Conservation (phyloP, 2,113 vertebrate genomes). For the Clinocottus analis region DNA sequence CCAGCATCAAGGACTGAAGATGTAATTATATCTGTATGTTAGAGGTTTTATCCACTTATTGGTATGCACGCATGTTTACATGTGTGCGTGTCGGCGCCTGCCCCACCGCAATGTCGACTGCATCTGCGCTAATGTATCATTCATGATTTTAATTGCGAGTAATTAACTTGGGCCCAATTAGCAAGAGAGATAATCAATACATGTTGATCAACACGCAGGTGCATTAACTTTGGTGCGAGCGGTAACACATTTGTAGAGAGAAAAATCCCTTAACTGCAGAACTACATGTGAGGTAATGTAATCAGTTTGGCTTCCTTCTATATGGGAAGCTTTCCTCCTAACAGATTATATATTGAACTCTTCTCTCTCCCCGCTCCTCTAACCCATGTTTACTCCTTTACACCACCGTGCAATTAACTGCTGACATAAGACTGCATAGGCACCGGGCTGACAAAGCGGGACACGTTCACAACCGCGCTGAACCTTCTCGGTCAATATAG, state of each 20-base stretch:
- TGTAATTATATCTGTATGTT: constrained; percentile 33
- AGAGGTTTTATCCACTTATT: constrained; percentile 41
- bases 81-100: constrained; percentile 2
- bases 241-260: constrained; percentile 44
- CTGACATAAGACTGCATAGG: constrained; percentile 53
- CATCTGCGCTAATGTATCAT: constrained; percentile 76
- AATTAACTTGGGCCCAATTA: constrained; percentile 81
- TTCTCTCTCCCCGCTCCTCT: constrained; percentile 26
- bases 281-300: constrained; percentile 27
- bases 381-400: constrained; percentile 45
- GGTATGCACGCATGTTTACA: constrained; percentile 46
- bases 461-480: constrained; percentile 28
- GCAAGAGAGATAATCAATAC: constrained; percentile 80
- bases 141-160: constrained; percentile 81
- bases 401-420: constrained; percentile 65
- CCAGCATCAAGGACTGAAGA: constrained; percentile 15
- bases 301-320: constrained; percentile 54
- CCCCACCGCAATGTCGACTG: constrained; percentile 12
- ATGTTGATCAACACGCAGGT: constrained; percentile 73
- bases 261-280: constrained; percentile 35
- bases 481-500: constrained; percentile 30
- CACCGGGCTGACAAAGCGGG: constrained; percentile 45
- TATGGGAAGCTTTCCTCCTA: constrained; percentile 49
- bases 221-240: constrained; percentile 60
- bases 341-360: constrained; percentile 71